Evolutionary conservation across 2,797 vertebrate genomes (phyloP), one percentile per base, ranked within the genome.

Genomic region (Clarias fuscus): DNA sequence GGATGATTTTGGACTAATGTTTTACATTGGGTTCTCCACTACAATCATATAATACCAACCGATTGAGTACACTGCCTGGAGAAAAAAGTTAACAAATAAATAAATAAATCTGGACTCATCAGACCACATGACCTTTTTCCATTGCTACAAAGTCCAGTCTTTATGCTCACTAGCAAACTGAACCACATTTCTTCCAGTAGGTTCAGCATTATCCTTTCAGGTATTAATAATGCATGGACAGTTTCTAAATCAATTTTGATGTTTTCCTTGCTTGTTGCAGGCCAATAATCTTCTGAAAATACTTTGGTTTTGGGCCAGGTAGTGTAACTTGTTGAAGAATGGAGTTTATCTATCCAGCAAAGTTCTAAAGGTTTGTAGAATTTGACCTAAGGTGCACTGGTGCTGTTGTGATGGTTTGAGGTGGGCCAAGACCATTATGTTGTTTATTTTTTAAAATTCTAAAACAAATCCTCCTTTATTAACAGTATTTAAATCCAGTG

Each of bases 341-440:
- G 13, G 20, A 10, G 3, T 48, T 48, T 24, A 24, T 37, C 4
- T 10, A 14, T 64, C 5, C 30, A 43, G 14, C 22, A 62, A 59
- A 64, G 58, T 80, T 80, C 33, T 13, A 80, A 80, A 27, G 24
- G n/a, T 40, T 43, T 80, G 61, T 43, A 64, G 22, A 40, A 62
- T 40, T 20, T 79, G 76, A 5, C 11, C 58, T 20, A 79, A 37
- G 58, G 76, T 61, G 56, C 58, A 59, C 5, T 24, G 20, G 62
- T 27, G 61, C 24, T 27, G 13, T 27, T 65, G 13, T 27, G 14
- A 81, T 0, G 14, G 14, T 48, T 43, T 81, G 61, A 65, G 40
- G 53, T 65, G 33, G 78, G 22, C 11, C 13, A 62, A 8, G 20
- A 64, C 22, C 22, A 48, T 81, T 37, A 18, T 48, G 1, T 27